Evolutionary conservation across 2,797 vertebrate species (phyloP), one percentile per base, ranked within the genome.

Genomic region (Hippoglossus hippoglossus): DNA sequence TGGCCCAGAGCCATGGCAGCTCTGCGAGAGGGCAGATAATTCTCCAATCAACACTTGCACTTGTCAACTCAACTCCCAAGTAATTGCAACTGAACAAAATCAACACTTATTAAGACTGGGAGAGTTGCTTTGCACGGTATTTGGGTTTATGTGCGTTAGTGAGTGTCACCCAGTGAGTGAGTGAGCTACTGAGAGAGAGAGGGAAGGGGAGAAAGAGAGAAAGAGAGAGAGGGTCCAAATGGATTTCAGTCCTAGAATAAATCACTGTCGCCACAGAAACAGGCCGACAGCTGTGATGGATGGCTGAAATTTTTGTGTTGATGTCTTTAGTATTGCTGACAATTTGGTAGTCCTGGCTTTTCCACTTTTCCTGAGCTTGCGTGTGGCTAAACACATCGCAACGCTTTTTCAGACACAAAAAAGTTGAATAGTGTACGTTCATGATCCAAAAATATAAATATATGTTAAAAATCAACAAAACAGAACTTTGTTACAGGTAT

Each of bases 291-390:
- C 90, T 91, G 89, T 95, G 95, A 95, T 95, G 93, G 93, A 95
- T 95, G 93, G 92, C 91, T 91, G 85, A 94, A 94, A 93, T 93
- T 92, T 93, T 94, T 93, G 89, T 91, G 89, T 94, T 95, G 93
- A 95, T 94, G 94, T 95, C 92, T 94, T 95, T 94, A 95, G 94
- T 94, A 94, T 92, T 93, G 93, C 93, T 93, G 93, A 94, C 94
- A 93, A 95, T 95, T 94, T 94, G 92, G 89, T 92, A 86, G 91
- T 93, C 91, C 85, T 67, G 88, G 90, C 80, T 93, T 94, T 94
- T 89, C 77, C 88, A 84, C 89, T 91, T 93, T 89, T 87, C 80
- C 70, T 82, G 68, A 81, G 78, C 81, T 71, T 75, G 84, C 58
- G 90, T 92, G 91, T 90, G 90, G 89, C 77, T 81, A 81, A 89